Base-by-base conservation (phyloP, 2,888 invertebrate genomes). In the Sarcophaga carnaria region DNA sequence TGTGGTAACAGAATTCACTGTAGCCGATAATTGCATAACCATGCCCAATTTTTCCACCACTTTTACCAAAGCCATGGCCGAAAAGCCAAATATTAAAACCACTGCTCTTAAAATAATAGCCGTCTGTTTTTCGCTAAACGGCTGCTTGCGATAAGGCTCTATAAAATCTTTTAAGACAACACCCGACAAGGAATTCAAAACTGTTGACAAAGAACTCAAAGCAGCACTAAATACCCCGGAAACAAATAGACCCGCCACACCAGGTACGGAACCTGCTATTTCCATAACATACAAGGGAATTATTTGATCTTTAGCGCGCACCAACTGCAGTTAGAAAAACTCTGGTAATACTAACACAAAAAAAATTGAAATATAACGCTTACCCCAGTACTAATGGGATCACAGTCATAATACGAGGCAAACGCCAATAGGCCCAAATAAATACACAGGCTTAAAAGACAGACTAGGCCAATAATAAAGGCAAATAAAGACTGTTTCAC, bases 181-280 rank as follows among this genome's bases (percentile, higher is more conserved):
- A 0, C 96, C 97, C 3, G 97, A 95, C 95, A 97, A 95, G 0
- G 97, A 96, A 90, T 97, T 97, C 5, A 97, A 92, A 0, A 96
- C 96, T 27, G 97, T 97, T 0, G 97, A 97, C 92, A 97, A 94
- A 0, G 97, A 96, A 92, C 97, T 97, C 25, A 98, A 93, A 10
- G 98, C 97, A 14, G 97, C 98, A 93, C 97, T 97, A 91, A 98
- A 98, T 71, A 98, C 96, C 4, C 97, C 97, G 27, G 98, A 97
- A 0, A 98, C 96, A 91, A 98, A 98, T 0, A 98, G 94, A 20
- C 98, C 98, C 0, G 97, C 96, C 49, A 98, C 92, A 0, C 98
- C 98, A 0, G 97, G 97, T 88, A 96, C 94, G 63, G 95, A 94
- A 0, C 96, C 96, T 37, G 97, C 94, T 25, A 96, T 95, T 89